Evolutionary conservation across 2,113 vertebrate species (phyloP).

Genomic region (Hyperopisus bebe): DNA sequence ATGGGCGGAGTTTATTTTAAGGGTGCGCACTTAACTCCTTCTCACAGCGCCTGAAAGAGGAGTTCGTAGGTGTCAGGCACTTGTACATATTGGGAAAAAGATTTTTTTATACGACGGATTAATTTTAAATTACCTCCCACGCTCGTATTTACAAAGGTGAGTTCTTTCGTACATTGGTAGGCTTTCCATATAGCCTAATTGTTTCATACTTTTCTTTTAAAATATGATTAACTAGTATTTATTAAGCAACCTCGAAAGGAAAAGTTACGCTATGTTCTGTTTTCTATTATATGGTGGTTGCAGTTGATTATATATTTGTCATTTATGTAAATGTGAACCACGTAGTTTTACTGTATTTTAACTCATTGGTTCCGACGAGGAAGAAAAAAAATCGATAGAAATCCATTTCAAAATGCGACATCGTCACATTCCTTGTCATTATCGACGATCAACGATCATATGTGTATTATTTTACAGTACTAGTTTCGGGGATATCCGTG

Average conservation of each 20-base stretch:
- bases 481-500: not conserved
- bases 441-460: not conserved
- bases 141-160: not conserved
- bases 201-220: not conserved
- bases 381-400: not conserved
- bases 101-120: not conserved
- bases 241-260: not conserved
- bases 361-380: not conserved
- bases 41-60: not conserved
- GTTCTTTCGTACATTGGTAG: not conserved
- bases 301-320: not conserved
- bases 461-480: not conserved
- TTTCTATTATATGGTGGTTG: not conserved
- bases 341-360: not conserved
- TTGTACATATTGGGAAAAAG: not conserved
- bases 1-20: not conserved
- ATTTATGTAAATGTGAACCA: not conserved
- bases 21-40: not conserved
- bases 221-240: not conserved
- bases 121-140: not conserved
- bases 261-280: not conserved
- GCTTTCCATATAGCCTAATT: not conserved
- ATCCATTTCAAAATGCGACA: not conserved
- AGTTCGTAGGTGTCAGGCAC: not conserved
- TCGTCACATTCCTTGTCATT: not conserved